These are phyloP conservation scores for Promerops cafer DNA, from an alignment of 2,113 vertebrate genomes.

Conservation along the genomic window DNA sequence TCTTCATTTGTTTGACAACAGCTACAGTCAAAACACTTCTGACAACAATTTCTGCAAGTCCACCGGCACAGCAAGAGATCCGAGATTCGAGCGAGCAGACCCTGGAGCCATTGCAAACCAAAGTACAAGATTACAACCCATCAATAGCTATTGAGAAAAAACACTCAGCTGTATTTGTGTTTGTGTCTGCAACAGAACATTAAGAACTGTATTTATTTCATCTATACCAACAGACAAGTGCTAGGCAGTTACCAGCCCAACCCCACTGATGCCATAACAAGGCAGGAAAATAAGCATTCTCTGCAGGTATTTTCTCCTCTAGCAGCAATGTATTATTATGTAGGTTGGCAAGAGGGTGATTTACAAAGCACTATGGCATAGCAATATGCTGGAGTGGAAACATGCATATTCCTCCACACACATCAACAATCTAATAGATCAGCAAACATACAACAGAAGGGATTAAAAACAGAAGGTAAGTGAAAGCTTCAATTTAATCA, in stretches of 20 bases:
- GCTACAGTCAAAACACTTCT: slow-evolving; percentile 83
- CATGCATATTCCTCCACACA: neutral
- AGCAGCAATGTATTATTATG: slow-evolving; percentile 1
- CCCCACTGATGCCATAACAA: neutral
- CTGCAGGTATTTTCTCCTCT: slow-evolving; percentile 57
- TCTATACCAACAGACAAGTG: slow-evolving; percentile 39
- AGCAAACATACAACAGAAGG: neutral
- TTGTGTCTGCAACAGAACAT: neutral
- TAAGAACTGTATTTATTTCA: slow-evolving; percentile 43
- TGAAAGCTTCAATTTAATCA: neutral
- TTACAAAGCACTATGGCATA: neutral
- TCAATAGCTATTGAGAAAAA: slow-evolving; percentile 15
- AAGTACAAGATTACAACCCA: slow-evolving; percentile 60
- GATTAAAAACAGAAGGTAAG: neutral
- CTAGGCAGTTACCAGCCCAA: slow-evolving; percentile 11
- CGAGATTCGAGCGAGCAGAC: slow-evolving; percentile 82
- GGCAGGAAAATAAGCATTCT: slow-evolving; percentile 46
- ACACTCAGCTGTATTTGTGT: slow-evolving; percentile 46
- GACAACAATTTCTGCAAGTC: slow-evolving; percentile 82
- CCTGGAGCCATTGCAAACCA: slow-evolving; percentile 70
- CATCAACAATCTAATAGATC: slow-evolving; percentile 6
- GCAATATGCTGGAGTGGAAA: slow-evolving; percentile 34
- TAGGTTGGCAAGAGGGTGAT: slow-evolving; percentile 46
- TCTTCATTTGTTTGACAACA: slow-evolving; percentile 85
- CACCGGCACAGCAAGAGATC: slow-evolving; percentile 85